Percentiles rank a stretch among this genome's conserved stretches.
These are phyloP conservation scores for Haemorhous mexicanus DNA, from an alignment of 2,113 vertebrate genomes.

Conservation along the genomic window DNA sequence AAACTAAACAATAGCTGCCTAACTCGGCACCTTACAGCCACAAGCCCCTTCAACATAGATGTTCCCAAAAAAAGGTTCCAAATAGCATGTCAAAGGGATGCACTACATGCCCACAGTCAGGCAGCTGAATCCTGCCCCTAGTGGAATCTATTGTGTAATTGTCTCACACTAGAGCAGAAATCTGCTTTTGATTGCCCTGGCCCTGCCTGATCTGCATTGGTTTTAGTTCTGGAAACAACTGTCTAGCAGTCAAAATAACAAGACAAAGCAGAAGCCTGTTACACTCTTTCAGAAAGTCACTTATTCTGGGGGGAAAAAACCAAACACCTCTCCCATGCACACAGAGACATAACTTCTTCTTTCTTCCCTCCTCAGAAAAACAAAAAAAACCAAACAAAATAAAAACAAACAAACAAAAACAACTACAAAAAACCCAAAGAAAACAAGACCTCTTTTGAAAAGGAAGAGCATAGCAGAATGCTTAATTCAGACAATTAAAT, in stretches of 20 bases:
- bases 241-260: background rate
- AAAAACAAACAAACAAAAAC: background rate
- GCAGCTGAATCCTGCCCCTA: background rate
- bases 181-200: background rate
- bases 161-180: background rate
- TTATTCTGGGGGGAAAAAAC: background rate
- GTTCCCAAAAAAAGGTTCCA: background rate
- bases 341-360: rapidly evolving
- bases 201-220: background rate
- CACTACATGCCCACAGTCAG: background rate
- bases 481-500: background rate
- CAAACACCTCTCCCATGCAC: background rate
- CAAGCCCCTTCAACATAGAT: background rate
- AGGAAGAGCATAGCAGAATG: background rate
- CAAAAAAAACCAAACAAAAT: background rate
- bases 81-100: background rate
- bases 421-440: background rate
- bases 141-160: background rate
- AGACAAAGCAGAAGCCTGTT: background rate
- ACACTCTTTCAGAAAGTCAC: background rate
- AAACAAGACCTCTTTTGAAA: background rate
- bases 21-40: background rate
- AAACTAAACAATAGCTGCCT: background rate
- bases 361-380: background rate
- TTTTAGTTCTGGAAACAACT: background rate